Evolutionary conservation across 2,797 vertebrate species (phyloP).

Genomic region (Streptopelia turtur): DNA sequence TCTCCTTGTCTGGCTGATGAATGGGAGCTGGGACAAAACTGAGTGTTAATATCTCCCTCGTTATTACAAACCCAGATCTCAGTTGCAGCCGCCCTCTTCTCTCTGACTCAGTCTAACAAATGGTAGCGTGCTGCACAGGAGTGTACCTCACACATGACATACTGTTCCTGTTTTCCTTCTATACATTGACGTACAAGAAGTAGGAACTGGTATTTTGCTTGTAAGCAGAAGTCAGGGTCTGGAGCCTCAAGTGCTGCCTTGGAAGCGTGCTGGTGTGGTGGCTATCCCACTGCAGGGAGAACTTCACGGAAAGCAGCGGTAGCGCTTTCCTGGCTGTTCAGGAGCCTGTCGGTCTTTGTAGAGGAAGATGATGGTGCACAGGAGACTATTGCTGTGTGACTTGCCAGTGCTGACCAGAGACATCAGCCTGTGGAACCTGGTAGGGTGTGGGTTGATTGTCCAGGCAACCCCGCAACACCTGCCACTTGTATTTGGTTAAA

Average conservation of each 20-base stretch:
- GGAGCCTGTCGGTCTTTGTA: not conserved
- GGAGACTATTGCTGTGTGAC: accelerated
- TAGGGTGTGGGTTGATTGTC: not conserved
- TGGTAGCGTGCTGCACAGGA: not conserved
- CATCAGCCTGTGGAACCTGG: not conserved
- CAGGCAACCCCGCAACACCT: not conserved
- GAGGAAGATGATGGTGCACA: not conserved
- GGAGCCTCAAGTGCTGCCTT: not conserved
- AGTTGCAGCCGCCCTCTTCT: not conserved
- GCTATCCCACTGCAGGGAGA: not conserved
- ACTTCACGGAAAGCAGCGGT: not conserved
- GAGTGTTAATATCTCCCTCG: not conserved
- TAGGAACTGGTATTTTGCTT: not conserved
- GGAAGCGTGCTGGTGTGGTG: not conserved
- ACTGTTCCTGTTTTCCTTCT: not conserved
- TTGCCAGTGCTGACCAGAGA: not conserved
- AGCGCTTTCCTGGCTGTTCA: not conserved
- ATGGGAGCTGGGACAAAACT: not conserved
- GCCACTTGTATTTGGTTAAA: not conserved
- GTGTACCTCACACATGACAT: not conserved
- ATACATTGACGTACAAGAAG: not conserved
- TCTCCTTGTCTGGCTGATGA: not conserved
- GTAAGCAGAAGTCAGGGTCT: not conserved
- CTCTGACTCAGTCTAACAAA: not conserved
- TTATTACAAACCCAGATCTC: not conserved